Evolutionary conservation across 2,113 vertebrate genomes (phyloP).

Genomic region (Oenanthe melanoleuca): DNA sequence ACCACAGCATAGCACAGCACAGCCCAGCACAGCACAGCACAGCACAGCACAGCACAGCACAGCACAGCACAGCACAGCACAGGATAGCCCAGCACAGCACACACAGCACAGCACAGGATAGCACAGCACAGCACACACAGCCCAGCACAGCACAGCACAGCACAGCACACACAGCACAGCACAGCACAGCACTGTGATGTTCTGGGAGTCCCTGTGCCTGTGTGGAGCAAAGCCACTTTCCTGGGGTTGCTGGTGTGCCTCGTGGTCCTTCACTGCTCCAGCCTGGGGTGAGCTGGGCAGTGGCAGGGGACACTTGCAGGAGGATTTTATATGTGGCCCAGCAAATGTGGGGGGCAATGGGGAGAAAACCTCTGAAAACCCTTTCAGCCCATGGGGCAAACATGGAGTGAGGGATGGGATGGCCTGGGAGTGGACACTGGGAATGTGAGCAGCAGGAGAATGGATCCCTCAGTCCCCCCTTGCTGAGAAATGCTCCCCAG

Average conservation of each 20-base stretch:
- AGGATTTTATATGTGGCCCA: not conserved
- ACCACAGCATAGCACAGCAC: too few species aligned
- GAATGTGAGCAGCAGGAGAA: not conserved
- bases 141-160: too few species aligned
- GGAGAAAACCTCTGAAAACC: not conserved
- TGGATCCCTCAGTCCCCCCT: not conserved
- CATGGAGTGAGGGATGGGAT: not conserved
- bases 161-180: too few species aligned
- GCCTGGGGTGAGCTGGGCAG: not conserved
- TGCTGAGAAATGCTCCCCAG: not conserved
- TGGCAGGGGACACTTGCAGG: not conserved
- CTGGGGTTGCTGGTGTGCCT: not conserved
- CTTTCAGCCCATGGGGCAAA: not conserved
- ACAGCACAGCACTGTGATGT: too few species aligned
- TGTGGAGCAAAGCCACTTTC: too few species aligned
- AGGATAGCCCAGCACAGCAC: too few species aligned
- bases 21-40: too few species aligned
- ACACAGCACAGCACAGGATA: too few species aligned
- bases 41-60: too few species aligned
- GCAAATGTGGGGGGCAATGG: rapidly evolving
- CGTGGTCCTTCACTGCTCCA: not conserved
- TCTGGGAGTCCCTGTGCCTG: too few species aligned
- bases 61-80: too few species aligned
- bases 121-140: too few species aligned
- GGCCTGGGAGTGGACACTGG: not conserved